Evolutionary conservation across 2,888 invertebrate species (phyloP), one percentile per base, ranked within the genome.

Genomic region (Rhagium mordax): DNA sequence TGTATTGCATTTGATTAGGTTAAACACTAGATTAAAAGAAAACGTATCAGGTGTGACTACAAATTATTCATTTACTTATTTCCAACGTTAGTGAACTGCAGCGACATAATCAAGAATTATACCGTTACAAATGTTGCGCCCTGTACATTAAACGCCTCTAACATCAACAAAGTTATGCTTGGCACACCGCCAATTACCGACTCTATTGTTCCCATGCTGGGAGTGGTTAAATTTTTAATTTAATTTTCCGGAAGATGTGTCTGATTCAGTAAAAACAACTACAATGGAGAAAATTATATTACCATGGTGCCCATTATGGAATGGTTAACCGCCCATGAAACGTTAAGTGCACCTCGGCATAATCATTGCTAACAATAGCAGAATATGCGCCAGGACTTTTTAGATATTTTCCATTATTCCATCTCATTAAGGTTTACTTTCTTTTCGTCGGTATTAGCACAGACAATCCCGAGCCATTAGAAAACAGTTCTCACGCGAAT

Each of bases 271-370:
- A 20, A 13, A 59, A 29, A 33, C 18, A 20, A 27, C 16, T 20
- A 59, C 59, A 59, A 59, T 59, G 15, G 59, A 33, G 59, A 59
- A 55, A 59, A 59, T 59, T 59, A 59, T 16, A 33, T 16, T 24
- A 24, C 27, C 27, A 57, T 29, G 29, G 59, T 33, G 10, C 59
- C 59, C 59, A 33, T 59, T 59, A 33, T 18, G 1, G 10, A 8
- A 41, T 16, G 20, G 33, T 41, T 41, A 20, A 13, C 33, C 33
- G 20, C 33, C 59, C 33, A 59, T 33, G 33, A 20, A 16, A 33
- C 59, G 3, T 20, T n/a, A 57, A 57, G 16, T 6, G 13, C n/a
- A 33, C 33, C 18, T 20, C 27, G 6, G 27, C 29, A 16, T 29
- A 57, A 57, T 57, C 27, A 59, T 15, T 16, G 6, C 10, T 29